Percentiles rank a stretch among this genome's conserved stretches.
phyloP scores from a whole-genome alignment of 2,113 vertebrate species.

The Siphamia tubifer region DNA sequence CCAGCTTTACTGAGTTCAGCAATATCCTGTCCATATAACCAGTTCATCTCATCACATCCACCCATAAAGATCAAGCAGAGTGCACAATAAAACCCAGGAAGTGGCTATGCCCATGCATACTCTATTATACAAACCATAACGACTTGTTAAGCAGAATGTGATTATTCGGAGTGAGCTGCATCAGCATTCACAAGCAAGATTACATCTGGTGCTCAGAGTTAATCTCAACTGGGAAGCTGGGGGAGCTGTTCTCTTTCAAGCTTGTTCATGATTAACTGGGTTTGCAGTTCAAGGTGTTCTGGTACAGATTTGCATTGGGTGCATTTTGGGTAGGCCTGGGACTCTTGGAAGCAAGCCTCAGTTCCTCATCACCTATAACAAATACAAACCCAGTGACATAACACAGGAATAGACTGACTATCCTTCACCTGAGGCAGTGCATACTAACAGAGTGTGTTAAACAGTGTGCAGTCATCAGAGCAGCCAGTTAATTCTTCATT shows the following conservation, averaged over 20 bases:
- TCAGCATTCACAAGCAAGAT: conserved; percentile 59
- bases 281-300: not conserved
- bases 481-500: conserved; percentile 55
- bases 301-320: conserved; percentile 12
- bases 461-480: conserved; percentile 44
- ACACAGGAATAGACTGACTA: not conserved
- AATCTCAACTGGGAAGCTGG: conserved; percentile 45
- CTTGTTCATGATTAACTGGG: conserved; percentile 48
- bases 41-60: not conserved
- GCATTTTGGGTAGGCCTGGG: not conserved
- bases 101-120: conserved; percentile 19
- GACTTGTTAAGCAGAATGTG: conserved; percentile 67
- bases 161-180: conserved; percentile 58
- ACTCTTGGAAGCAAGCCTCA: not conserved
- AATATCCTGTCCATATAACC: not conserved
- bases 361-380: not conserved
- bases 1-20: not conserved
- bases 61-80: not conserved
- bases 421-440: not conserved
- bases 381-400: too few relatives aligned
- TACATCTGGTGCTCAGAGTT: conserved; percentile 49
- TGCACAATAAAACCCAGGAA: conserved; percentile 55
- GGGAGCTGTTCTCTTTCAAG: conserved; percentile 41
- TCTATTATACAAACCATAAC: conserved; percentile 62
- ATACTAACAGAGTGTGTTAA: conserved; percentile 2